Evolutionary conservation across 2,113 vertebrate species (phyloP), one percentile per base, ranked within the genome.

Genomic region (Paedocypris sp.): DNA sequence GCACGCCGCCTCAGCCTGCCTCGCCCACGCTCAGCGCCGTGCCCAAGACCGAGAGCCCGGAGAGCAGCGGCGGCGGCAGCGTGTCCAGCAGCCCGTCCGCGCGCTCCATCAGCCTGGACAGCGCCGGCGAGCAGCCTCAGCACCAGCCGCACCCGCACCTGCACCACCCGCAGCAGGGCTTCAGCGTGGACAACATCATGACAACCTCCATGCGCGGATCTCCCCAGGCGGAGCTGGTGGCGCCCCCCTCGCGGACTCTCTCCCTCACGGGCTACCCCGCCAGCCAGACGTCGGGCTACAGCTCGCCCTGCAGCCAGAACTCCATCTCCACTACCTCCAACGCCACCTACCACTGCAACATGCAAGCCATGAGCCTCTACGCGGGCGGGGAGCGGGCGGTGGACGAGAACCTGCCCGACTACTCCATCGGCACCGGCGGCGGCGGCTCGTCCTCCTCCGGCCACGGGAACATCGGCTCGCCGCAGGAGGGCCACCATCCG

Each of bases 141-240:
- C 77, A 75, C 20, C 72, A 80, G 23, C 90, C 90, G 61, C 83
- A 67, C 10, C 84, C 84, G 50, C 84, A 83, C 15, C 79, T 73
- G 16, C 75, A 77, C 31, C 78, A 78, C 68, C 80, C 2, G 78
- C 80, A n/a, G 46, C 86, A 88, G 52, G 90, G 91, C 73, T 96
- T 96, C 83, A 96, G 91, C 75, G 92, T 96, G 73, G 92, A 96
- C 84, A 94, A 92, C 81, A 94, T 96, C 78, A 93, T 96, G 89
- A 93, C n/a, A n/a, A n/a, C 90, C 22, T 91, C 90, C 29, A 83
- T 94, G n/a, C 80, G 92, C 60, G 89, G 89, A 20, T 94, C 92
- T 28, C 91, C 91, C 1, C 90, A 91, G 67, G 72, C 73, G 0
- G 91, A 96, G 63, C 85, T 93, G n/a, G 32, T 91, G 13, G 66